Base-by-base conservation (phyloP, 2,113 vertebrate species). In the Prinia subflava region DNA sequence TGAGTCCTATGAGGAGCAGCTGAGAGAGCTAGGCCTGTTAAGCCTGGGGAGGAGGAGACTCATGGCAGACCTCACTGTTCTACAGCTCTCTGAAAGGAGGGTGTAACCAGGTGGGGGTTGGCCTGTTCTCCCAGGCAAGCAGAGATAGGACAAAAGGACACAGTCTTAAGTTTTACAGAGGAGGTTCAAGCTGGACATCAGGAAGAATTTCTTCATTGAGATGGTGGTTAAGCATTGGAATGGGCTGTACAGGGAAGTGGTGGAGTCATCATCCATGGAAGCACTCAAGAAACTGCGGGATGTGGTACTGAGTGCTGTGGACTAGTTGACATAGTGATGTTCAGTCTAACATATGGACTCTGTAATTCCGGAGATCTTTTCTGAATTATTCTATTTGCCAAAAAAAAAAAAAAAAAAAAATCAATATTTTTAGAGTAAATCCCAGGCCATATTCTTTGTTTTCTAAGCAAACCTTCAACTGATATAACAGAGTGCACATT, bases 341-440 rank as follows among this genome's bases (percentile, higher is more conserved):
- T 75, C 0, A 0, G n/a, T 41, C 13, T 9, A 53, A 53, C 4
- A 11, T 7, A 21, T 21, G 7, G 7, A 52, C 24, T 46, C 19
- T 0, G 0, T 14, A 49, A 67, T 24, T 44, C n/a, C 18, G 7
- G 22, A 64, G 14, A 22, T 22, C 4, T 27, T 80, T 50, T 47
- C 7, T 15, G 63, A 60, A 47, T 60, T 9, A 60, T n/a, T 41
- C 10, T 18, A n/a, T 47, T 46, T 39, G 18, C 16, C n/a, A n/a
- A 60, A 53, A 89, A 64, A 39, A 39, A n/a, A 60, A 53, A 89
- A 64, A 39, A 39, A 39, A 39, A 39, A 53, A 15, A 0, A 0
- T 25, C 30, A 53, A 15, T 39, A 30, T 22, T 68, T 81, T 75
- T 46, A 31, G 16, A 41, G 8, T 46, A 68, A 76, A 67, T 49